These are phyloP conservation scores for Sturmia bella DNA, from an alignment of 2,888 invertebrate species.

Conservation along the genomic window DNA sequence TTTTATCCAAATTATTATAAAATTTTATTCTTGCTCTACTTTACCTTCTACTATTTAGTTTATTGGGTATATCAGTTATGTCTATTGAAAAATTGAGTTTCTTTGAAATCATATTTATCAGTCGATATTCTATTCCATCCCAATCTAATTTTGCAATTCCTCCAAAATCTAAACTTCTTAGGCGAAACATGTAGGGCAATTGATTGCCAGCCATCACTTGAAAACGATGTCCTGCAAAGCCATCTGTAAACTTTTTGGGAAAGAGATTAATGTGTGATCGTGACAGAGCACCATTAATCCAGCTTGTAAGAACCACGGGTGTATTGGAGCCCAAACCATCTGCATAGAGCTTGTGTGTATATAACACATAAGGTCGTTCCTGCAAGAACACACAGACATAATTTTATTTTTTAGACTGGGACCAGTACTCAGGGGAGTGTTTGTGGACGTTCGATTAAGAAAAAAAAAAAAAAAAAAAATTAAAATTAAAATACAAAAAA, in stretches of 20 bases:
- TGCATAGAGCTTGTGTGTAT: constrained; percentile 88
- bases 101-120: constrained; percentile 85
- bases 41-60: constrained; percentile 82
- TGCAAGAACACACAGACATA: constrained; percentile 73
- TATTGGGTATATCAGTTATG: constrained; percentile 84
- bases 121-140: constrained; percentile 89
- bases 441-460: too few species aligned
- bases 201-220: constrained; percentile 87
- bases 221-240: constrained; percentile 90
- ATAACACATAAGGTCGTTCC: constrained; percentile 88
- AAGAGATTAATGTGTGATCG: constrained; percentile 86
- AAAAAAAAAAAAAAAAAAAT: too few species aligned
- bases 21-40: constrained; percentile 52
- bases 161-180: constrained; percentile 74
- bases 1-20: background rate
- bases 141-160: constrained; percentile 77
- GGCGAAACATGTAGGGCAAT: constrained; percentile 88
- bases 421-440: background rate
- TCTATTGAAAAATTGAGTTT: constrained; percentile 89
- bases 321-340: constrained; percentile 88
- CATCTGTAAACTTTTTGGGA: constrained; percentile 86
- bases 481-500: too few species aligned
- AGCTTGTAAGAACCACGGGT: constrained; percentile 87
- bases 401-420: background rate
- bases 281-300: constrained; percentile 86